phyloP scores from a whole-genome alignment of 2,797 vertebrate genomes.

The Oophaga sylvatica region DNA sequence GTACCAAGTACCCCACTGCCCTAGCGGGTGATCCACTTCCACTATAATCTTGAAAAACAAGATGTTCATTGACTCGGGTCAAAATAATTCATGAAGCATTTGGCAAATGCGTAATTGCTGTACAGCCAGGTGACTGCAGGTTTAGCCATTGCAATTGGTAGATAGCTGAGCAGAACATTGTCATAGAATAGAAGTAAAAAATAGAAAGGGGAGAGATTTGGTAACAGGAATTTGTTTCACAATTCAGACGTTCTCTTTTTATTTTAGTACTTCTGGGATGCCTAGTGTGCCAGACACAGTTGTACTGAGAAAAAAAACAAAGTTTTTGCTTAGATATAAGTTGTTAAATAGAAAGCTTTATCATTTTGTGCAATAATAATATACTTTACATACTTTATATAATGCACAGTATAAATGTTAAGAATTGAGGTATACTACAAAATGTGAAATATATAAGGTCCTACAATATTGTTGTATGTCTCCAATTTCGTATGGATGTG shows the following conservation, averaged over 20 bases:
- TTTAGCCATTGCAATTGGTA: neutral
- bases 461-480: too few relatives aligned
- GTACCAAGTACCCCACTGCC: too few relatives aligned
- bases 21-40: neutral
- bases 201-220: neutral
- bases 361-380: too few relatives aligned
- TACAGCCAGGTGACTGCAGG: neutral
- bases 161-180: neutral
- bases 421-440: too few relatives aligned
- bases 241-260: neutral
- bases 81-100: conserved; percentile 26
- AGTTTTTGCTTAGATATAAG: neutral
- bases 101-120: neutral
- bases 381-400: too few relatives aligned
- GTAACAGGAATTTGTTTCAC: neutral
- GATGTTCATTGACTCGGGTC: neutral
- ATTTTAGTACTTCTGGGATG: neutral
- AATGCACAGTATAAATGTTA: too few relatives aligned
- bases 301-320: neutral
- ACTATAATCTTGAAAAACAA: conserved; percentile 32
- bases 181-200: neutral
- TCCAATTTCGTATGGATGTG: too few relatives aligned
- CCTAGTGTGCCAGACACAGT: neutral
- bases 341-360: too few relatives aligned
- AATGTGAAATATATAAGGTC: too few relatives aligned